Evolutionary conservation across 1,140 invertebrate genomes (phyloP), one percentile per base, ranked within the genome.

Genomic region (Wasmannia auropunctata): DNA sequence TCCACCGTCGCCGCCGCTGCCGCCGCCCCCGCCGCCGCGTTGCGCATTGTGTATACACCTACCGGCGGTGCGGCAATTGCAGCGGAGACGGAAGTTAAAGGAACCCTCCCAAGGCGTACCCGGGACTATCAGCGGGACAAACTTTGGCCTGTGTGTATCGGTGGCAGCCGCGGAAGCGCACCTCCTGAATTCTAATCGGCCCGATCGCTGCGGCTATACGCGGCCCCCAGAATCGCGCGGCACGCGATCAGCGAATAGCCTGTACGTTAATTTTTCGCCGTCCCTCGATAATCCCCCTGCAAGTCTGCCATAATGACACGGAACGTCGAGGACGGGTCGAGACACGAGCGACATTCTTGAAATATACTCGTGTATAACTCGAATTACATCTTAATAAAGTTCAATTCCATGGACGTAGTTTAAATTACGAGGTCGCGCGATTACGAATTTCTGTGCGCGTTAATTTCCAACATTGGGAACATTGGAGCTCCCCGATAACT

Each of bases 121-220:
- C 65, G 46, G 10, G 37, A 69, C 76, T 72, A 86, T 81, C 77
- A 62, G 51, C 49, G 76, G n/a, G n/a, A 86, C 76, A 81, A 86
- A 86, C 63, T 81, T 86, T 70, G 40, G 31, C 79, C 14, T 25
- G 43, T 58, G 58, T 58, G 37, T 85, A 65, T 74, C 70, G 49
- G 76, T 69, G 40, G 63, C 65, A 54, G n/a, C 70, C 62, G 16
- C 70, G 40, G 46, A 72, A 74, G 86, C 25, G 49, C 83, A 34
- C 62, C 69, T 69, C 40, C 72, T 77, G 81, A 69, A 87, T 85
- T 77, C 83, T 85, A 77, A 87, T 87, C 70, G 60, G 37, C 31
- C 11, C 69, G 25, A 84, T 87, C 80, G 63, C 14, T n/a, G n/a
- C 34, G 54, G 34, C 46, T 60, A n/a, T n/a, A n/a, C n/a, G 46